Evolutionary conservation across 2,113 vertebrate genomes (phyloP).

Genomic region (Camelus dromedarius): DNA sequence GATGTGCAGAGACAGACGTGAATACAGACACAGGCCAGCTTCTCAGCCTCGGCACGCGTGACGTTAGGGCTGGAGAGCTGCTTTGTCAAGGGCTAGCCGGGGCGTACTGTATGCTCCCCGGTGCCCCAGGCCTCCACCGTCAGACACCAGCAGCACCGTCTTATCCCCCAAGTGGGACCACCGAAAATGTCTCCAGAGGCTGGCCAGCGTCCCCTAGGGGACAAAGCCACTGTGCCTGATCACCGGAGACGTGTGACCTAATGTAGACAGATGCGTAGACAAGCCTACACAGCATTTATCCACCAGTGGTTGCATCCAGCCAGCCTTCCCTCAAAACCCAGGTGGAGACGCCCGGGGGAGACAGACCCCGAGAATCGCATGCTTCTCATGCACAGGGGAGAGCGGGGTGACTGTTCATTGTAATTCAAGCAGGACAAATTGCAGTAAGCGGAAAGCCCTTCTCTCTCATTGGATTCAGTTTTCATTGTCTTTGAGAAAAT

Average conservation of each 20-base stretch:
- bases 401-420: background rate
- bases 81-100: rapidly evolving
- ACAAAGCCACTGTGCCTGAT: rapidly evolving
- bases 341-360: background rate
- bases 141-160: background rate
- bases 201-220: rapidly evolving
- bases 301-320: rapidly evolving
- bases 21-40: rapidly evolving
- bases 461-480: background rate
- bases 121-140: background rate
- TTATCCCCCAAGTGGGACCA: background rate
- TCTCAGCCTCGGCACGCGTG: rapidly evolving
- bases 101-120: background rate
- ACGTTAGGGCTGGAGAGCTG: rapidly evolving
- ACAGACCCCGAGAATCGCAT: rapidly evolving
- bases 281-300: rapidly evolving
- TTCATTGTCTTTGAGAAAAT: conserved; percentile 6
- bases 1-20: rapidly evolving
- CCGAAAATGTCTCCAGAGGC: background rate
- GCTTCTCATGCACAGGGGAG: rapidly evolving
- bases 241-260: rapidly evolving
- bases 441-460: background rate
- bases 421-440: background rate
- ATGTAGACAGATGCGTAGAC: rapidly evolving
- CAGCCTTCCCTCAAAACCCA: background rate